Percentiles rank a stretch among this genome's conserved stretches.
phyloP scores from a whole-genome alignment of 2,113 vertebrate species.

The Mirounga angustirostris region DNA sequence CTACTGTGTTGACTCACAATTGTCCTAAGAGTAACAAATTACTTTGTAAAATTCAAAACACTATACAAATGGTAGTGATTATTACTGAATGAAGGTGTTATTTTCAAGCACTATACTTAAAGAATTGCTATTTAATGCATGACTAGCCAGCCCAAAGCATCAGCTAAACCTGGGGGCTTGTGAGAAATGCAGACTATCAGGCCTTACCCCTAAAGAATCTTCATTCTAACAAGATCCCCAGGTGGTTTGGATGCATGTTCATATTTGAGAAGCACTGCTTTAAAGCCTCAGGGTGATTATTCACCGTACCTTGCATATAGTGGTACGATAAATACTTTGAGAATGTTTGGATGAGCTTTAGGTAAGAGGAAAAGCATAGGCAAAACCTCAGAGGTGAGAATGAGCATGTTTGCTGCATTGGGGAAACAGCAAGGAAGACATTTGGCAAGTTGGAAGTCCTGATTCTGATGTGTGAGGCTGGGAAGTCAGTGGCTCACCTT shows the following conservation, averaged over 20 bases:
- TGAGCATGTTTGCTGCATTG: not conserved
- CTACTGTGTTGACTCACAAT: not conserved
- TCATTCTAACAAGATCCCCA: not conserved
- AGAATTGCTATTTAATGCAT: not conserved
- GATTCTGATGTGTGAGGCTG: not conserved
- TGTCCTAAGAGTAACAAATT: not conserved
- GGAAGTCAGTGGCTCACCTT: not conserved
- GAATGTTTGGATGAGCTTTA: not conserved
- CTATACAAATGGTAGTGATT: not conserved
- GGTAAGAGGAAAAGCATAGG: not conserved
- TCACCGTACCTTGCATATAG: not conserved
- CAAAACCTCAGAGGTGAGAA: not conserved
- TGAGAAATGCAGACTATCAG: not conserved
- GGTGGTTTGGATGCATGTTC: not conserved
- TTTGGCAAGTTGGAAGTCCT: not conserved
- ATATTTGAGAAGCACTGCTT: not conserved
- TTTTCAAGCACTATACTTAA: not conserved
- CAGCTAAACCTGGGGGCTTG: not conserved
- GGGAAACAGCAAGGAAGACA: not conserved
- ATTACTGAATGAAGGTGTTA: not conserved
- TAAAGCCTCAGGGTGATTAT: not conserved
- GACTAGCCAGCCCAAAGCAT: not conserved
- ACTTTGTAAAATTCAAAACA: not conserved
- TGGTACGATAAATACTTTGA: not conserved
- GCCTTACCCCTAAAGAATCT: not conserved